phyloP scores from a whole-genome alignment of 2,888 invertebrate genomes.

The Ochropleura plecta region DNA sequence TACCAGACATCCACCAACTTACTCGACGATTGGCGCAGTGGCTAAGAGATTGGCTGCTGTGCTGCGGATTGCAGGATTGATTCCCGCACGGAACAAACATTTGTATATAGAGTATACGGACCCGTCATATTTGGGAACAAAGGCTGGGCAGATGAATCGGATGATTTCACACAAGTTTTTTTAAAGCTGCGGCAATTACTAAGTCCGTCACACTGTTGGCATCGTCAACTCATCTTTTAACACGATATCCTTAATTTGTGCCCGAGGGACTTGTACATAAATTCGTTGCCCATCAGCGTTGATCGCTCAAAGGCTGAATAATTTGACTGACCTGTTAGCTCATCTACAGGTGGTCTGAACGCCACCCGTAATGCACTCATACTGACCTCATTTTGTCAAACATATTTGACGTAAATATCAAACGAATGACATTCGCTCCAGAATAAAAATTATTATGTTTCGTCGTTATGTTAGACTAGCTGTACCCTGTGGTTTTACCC shows the following conservation, averaged over 20 bases:
- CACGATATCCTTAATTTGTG: slow-evolving; percentile 45
- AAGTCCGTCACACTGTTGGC: background rate
- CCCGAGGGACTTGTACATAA: slow-evolving; percentile 19
- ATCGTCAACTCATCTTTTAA: slow-evolving; percentile 30
- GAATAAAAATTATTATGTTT: slow-evolving; percentile 3
- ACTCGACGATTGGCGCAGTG: too few relatives aligned
- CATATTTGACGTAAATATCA: background rate
- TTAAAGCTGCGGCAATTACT: slow-evolving; percentile 3
- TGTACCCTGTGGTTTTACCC: too few relatives aligned
- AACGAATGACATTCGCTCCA: background rate
- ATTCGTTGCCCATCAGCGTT: background rate
- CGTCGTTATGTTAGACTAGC: background rate
- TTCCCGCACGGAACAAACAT: too few relatives aligned
- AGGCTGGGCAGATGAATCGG: background rate
- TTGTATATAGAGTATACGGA: too few relatives aligned
- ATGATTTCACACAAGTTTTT: background rate
- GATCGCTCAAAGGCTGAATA: slow-evolving; percentile 34
- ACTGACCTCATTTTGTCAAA: slow-evolving; percentile 20
- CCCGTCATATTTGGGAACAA: background rate
- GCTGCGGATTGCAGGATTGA: too few relatives aligned
- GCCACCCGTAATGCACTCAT: slow-evolving; percentile 3
- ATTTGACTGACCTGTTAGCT: slow-evolving; percentile 19
- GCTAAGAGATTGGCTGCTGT: too few relatives aligned
- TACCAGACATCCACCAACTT: too few relatives aligned
- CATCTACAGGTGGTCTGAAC: background rate